Evolutionary conservation across 2,113 vertebrate species (phyloP).

Genomic region (Fregetta grallaria): DNA sequence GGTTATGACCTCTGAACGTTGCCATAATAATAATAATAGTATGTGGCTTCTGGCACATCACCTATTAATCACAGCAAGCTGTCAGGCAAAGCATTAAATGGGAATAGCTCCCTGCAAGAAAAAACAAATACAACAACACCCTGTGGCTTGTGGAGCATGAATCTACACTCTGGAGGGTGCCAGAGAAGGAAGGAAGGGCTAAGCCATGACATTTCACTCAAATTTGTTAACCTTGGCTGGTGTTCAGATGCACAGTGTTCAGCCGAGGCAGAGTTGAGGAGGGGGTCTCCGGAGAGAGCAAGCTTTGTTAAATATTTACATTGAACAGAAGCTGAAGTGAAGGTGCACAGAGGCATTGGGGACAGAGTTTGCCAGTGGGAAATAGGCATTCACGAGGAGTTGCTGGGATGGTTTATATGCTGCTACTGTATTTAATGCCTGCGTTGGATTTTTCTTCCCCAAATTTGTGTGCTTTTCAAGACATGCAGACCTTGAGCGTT

Average conservation of each 20-base stretch:
- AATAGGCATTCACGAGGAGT: not conserved
- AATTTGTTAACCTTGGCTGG: slow-evolving; percentile 62
- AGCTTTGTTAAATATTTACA: slow-evolving; percentile 39
- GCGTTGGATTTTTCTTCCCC: not conserved
- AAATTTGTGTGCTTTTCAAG: not conserved
- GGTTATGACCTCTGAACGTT: slow-evolving; percentile 40
- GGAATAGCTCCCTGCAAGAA: slow-evolving; percentile 54
- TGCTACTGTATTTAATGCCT: not conserved
- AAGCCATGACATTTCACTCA: slow-evolving; percentile 33
- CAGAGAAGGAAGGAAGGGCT: slow-evolving; percentile 45
- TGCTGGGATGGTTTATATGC: not conserved
- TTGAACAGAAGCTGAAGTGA: not conserved
- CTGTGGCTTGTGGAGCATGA: slow-evolving; percentile 31
- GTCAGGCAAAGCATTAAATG: slow-evolving; percentile 42
- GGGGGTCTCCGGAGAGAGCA: not conserved
- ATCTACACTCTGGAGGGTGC: slow-evolving; percentile 40
- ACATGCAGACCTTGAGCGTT: not conserved
- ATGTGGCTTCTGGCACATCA: slow-evolving; percentile 55
- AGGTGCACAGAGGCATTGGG: not conserved
- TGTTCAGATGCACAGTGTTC: not conserved
- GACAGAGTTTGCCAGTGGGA: not conserved
- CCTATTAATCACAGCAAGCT: slow-evolving; percentile 57
- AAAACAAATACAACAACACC: slow-evolving; percentile 55
- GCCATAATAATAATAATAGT: slow-evolving; percentile 48
- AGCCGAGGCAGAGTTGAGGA: not conserved